Evolutionary conservation across 2,888 invertebrate genomes (phyloP).

Genomic region (Odontocerum albicorne): DNA sequence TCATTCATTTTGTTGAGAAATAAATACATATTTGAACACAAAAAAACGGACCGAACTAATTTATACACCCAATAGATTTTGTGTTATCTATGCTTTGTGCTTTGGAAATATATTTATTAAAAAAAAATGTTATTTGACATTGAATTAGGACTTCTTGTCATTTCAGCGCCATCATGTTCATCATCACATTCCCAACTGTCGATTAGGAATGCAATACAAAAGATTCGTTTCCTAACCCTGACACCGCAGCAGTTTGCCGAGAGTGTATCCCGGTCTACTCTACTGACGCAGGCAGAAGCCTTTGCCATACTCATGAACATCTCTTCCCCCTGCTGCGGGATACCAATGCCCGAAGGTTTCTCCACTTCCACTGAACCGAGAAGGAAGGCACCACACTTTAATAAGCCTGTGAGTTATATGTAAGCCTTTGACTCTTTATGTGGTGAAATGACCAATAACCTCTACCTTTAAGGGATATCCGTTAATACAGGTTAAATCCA

Average conservation of each 20-base stretch:
- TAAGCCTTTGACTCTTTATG: too few relatives aligned
- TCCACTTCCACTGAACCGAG: slow-evolving; percentile 57
- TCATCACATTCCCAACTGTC: not conserved
- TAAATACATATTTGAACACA: too few relatives aligned
- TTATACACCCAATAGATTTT: too few relatives aligned
- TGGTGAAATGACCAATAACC: too few relatives aligned
- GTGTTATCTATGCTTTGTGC: too few relatives aligned
- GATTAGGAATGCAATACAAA: slow-evolving; percentile 68
- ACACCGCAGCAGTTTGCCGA: slow-evolving; percentile 82
- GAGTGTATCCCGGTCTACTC: slow-evolving; percentile 74
- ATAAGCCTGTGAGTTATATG: slow-evolving; percentile 25
- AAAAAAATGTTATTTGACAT: too few relatives aligned
- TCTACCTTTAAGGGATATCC: too few relatives aligned
- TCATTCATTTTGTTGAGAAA: too few relatives aligned
- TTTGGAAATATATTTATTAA: too few relatives aligned
- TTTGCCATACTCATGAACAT: slow-evolving; percentile 83
- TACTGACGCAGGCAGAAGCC: slow-evolving; percentile 75
- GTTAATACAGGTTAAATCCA: too few relatives aligned
- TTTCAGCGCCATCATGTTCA: slow-evolving; percentile 6
- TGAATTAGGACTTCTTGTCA: too few relatives aligned
- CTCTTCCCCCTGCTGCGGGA: slow-evolving; percentile 67
- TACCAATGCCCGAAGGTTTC: slow-evolving; percentile 75
- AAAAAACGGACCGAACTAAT: too few relatives aligned
- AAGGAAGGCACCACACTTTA: slow-evolving; percentile 49
- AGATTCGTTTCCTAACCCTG: slow-evolving; percentile 78